These are phyloP conservation scores for Epinephelus awoara DNA, from an alignment of 2,797 vertebrate species.

Conservation along the genomic window DNA sequence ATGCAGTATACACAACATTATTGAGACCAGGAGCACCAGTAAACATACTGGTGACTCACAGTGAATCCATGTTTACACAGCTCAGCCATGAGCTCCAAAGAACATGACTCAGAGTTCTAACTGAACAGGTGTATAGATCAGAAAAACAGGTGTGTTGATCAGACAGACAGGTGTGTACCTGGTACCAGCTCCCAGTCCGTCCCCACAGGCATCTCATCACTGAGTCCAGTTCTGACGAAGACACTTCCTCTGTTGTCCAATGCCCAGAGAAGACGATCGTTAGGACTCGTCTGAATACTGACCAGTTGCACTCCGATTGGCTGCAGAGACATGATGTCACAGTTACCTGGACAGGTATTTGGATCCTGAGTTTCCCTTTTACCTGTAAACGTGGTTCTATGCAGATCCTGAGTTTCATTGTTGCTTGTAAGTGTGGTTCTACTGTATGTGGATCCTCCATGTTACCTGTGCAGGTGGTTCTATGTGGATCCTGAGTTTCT, in stretches of 20 bases:
- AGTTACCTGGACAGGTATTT: slow-evolving; percentile 15
- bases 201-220: slow-evolving; percentile 97
- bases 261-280: slow-evolving; percentile 95
- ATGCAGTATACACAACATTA: background rate
- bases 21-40: no score
- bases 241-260: slow-evolving; percentile 93
- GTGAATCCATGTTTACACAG: no score
- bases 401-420: background rate
- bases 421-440: slow-evolving; percentile 87
- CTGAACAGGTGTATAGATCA: background rate
- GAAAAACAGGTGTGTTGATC: background rate
- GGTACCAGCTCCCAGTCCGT: slow-evolving; percentile 96
- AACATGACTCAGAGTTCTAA: no score
- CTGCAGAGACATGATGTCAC: slow-evolving; percentile 79
- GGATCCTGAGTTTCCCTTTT: slow-evolving; percentile 10
- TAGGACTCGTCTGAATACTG: slow-evolving; percentile 91
- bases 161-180: slow-evolving; percentile 80
- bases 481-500: background rate
- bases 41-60: no score
- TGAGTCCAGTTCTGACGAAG: slow-evolving; percentile 92
- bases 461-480: background rate
- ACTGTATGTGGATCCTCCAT: slow-evolving; percentile 50
- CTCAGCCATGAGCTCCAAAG: no score
- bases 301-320: slow-evolving; percentile 92
- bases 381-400: slow-evolving; percentile 87